Evolutionary conservation across 2,113 vertebrate species (phyloP).

Genomic region (Oenanthe oenanthe): DNA sequence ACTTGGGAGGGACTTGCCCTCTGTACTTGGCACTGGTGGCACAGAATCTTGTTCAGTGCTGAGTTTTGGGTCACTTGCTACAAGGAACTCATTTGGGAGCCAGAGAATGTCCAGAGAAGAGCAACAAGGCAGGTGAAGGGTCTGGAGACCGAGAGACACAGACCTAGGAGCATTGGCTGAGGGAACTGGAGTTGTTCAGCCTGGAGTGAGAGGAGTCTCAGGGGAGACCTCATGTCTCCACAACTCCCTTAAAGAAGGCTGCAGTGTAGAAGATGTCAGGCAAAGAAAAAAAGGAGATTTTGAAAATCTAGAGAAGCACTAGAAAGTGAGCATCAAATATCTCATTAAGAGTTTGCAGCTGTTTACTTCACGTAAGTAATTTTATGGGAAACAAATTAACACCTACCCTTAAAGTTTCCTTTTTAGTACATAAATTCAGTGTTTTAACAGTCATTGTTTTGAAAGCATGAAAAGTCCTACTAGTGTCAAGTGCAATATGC

Average conservation of each 20-base stretch:
- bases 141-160: not conserved
- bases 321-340: not conserved
- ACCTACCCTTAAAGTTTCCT: not conserved
- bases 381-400: not conserved
- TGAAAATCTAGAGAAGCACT: not conserved
- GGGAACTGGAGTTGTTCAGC: not conserved
- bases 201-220: not conserved
- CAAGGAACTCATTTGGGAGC: too few relatives aligned
- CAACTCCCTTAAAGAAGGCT: not conserved
- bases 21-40: too few relatives aligned
- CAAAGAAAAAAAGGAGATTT: not conserved
- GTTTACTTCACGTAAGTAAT: not conserved
- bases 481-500: not conserved
- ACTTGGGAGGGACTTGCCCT: too few relatives aligned
- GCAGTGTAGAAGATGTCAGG: not conserved
- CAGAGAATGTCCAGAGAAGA: not conserved
- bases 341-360: not conserved
- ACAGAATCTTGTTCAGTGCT: too few relatives aligned
- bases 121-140: too few relatives aligned
- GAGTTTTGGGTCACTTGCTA: too few relatives aligned
- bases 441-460: not conserved
- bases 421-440: not conserved
- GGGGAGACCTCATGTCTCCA: not conserved
- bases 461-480: not conserved
- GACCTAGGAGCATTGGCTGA: not conserved